Conservation (phyloP, 2,797 vertebrate species). For the Ibycter americanus region DNA sequence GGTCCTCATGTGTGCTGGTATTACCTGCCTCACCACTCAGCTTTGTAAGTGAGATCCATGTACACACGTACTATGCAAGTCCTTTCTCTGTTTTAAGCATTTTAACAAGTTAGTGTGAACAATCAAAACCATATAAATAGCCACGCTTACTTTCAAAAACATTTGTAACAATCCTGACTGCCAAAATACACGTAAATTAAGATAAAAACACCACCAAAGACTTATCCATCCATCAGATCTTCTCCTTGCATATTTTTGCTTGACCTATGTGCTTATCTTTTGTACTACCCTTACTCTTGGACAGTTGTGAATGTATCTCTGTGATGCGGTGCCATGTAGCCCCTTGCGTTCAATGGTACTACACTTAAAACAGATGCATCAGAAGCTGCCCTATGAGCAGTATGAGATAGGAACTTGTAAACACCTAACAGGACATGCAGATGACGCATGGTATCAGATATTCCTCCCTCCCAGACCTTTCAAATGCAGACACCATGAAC, state of each 20-base stretch:
- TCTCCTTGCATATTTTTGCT: not conserved
- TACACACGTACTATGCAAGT: not conserved
- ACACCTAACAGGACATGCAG: fast-evolving
- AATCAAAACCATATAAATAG: not conserved
- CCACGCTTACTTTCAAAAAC: not conserved
- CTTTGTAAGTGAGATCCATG: not conserved
- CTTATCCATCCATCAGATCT: not conserved
- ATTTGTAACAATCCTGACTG: not conserved
- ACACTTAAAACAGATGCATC: not conserved
- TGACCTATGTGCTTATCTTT: not conserved
- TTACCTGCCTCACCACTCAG: not conserved
- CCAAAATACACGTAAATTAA: not conserved
- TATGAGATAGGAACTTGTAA: not conserved
- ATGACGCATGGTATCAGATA: not conserved
- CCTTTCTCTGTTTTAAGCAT: not conserved
- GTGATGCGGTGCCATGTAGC: not conserved
- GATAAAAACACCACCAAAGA: not conserved
- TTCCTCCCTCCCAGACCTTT: not conserved
- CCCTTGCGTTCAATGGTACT: not conserved
- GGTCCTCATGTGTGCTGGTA: not conserved
- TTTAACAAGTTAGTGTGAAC: not conserved
- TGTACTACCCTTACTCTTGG: not conserved
- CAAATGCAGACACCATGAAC: not conserved
- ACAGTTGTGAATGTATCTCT: not conserved
- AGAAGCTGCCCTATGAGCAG: not conserved